Percentiles rank a stretch among this genome's conserved stretches.
These are phyloP conservation scores for Marisa cornuarietis DNA, from an alignment of 1,140 invertebrate species.

Conservation along the genomic window DNA sequence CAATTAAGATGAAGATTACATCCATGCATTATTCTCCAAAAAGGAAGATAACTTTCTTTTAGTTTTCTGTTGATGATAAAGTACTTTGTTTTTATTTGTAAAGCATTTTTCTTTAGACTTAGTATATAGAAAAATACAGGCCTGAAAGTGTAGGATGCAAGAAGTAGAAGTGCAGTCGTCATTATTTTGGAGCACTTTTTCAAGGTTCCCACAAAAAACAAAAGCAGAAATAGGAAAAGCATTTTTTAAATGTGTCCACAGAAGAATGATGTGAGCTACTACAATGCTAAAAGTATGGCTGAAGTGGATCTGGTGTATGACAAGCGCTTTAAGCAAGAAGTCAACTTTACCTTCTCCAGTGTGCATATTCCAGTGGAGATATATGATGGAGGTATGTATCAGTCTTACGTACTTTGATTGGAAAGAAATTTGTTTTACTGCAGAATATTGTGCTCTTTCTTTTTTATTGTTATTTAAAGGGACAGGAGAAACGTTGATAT, in stretches of 20 bases:
- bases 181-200: not conserved
- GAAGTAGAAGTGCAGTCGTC: not conserved
- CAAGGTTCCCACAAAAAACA: not conserved
- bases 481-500: too few species aligned
- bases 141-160: conserved; percentile 3
- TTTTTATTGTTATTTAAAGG: too few species aligned
- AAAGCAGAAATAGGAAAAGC: not conserved
- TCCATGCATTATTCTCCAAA: too few species aligned
- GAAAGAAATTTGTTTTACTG: too few species aligned
- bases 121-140: not conserved
- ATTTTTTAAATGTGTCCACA: conserved; percentile 30
- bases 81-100: too few species aligned
- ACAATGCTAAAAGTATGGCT: conserved; percentile 42
- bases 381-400: conserved; percentile 59
- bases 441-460: too few species aligned
- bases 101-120: not conserved
- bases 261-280: conserved; percentile 44
- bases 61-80: too few species aligned
- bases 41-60: too few species aligned
- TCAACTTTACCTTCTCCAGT: conserved; percentile 51
- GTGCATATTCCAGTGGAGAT: conserved; percentile 66
- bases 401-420: not conserved
- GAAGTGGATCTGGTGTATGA: conserved; percentile 31
- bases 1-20: too few species aligned
- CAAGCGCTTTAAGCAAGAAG: conserved; percentile 49